A percentile compares a stretch with the other conserved stretches of the same genome.
Conservation (phyloP, 2,888 invertebrate species). For the Polyommatus icarus region DNA sequence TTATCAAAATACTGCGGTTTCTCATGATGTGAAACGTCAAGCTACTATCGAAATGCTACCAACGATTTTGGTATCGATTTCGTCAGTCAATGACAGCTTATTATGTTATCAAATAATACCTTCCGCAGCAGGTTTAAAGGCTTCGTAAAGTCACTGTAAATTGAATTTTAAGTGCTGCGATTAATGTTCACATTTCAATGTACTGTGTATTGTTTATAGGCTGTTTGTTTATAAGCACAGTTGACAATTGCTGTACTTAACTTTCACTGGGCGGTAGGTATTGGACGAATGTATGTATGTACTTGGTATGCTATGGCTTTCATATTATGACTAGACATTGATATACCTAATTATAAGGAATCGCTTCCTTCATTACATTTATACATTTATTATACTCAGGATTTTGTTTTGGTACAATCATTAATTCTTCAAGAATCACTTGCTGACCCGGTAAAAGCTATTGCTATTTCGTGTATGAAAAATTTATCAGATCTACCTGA, state of each 20-base stretch:
- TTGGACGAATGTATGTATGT: conserved; percentile 32
- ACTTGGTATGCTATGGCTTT: conserved; percentile 21
- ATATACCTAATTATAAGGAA: background rate
- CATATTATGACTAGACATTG: conserved; percentile 1
- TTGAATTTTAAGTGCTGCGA: background rate
- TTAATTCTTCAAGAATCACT: too few species aligned
- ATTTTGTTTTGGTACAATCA: background rate
- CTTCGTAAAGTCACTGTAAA: background rate
- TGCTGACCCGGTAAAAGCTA: too few species aligned
- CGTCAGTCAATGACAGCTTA: conserved; percentile 18
- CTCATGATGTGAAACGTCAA: background rate
- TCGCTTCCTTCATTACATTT: background rate
- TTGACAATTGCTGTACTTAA: conserved; percentile 34
- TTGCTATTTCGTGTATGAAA: too few species aligned
- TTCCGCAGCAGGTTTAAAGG: background rate
- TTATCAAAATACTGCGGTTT: background rate
- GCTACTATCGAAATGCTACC: background rate
- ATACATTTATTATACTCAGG: background rate
- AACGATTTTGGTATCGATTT: conserved; percentile 23
- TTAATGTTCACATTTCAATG: conserved; percentile 20
- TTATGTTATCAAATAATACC: conserved; percentile 23
- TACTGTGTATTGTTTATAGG: conserved; percentile 8
- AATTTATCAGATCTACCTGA: too few species aligned
- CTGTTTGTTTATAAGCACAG: conserved; percentile 33
- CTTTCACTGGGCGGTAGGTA: conserved; percentile 38